A percentile compares a stretch with the other conserved stretches of the same genome.
These are phyloP conservation scores for Macrosteles quadrilineatus DNA, from an alignment of 1,140 invertebrate genomes.

Conservation along the genomic window DNA sequence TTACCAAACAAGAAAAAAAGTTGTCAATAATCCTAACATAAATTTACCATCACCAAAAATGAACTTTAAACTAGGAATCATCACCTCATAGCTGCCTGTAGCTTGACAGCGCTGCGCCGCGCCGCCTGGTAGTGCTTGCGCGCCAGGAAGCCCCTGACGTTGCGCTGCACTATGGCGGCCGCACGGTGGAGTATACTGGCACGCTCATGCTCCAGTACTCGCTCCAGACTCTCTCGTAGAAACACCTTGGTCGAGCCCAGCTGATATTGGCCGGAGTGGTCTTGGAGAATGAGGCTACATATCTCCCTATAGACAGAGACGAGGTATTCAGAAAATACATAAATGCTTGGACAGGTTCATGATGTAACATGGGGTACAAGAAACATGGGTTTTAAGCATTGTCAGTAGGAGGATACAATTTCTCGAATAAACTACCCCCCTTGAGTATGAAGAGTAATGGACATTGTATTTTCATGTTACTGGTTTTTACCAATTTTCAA, in stretches of 20 bases:
- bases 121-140: conserved; percentile 61
- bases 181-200: conserved; percentile 75
- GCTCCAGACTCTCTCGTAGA: conserved; percentile 84
- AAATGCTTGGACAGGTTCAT: too few relatives aligned
- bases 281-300: conserved; percentile 72
- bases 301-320: conserved; percentile 79
- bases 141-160: conserved; percentile 60
- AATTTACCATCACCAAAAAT: too few relatives aligned
- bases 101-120: conserved; percentile 54
- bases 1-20: too few relatives aligned
- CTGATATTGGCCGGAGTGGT: conserved; percentile 76
- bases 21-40: too few relatives aligned
- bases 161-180: conserved; percentile 68
- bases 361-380: too few relatives aligned
- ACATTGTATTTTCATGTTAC: too few relatives aligned
- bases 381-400: too few relatives aligned
- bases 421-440: too few relatives aligned
- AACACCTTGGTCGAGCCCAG: conserved; percentile 85
- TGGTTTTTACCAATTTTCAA: too few relatives aligned
- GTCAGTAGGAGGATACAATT: too few relatives aligned
- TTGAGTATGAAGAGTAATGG: too few relatives aligned
- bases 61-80: too few relatives aligned
- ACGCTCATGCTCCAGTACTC: conserved; percentile 77
- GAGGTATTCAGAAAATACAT: conserved; percentile 43
- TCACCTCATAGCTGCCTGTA: conserved; percentile 56